Percentiles rank a stretch among this genome's conserved stretches.
phyloP scores from a whole-genome alignment of 2,797 vertebrate species.

The Enteromius treurensis region DNA sequence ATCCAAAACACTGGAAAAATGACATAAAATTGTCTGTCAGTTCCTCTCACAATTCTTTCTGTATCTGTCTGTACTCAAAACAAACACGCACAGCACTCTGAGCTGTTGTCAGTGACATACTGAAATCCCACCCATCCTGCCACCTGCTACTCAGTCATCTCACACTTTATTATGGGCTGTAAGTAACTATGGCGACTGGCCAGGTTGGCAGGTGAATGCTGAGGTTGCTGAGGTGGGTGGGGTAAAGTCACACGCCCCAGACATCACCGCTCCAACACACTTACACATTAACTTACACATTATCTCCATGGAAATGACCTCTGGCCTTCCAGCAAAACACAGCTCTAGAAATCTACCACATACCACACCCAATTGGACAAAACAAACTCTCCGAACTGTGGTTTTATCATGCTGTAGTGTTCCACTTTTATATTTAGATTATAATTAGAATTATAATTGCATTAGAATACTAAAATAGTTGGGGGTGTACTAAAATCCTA shows the following conservation, averaged over 20 bases:
- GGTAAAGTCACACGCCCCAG: constrained; percentile 31
- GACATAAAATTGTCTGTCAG: constrained; percentile 12
- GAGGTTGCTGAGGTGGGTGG: constrained; percentile 14
- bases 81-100: constrained; percentile 4
- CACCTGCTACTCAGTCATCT: constrained; percentile 51
- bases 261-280: constrained; percentile 38
- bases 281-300: constrained; percentile 50
- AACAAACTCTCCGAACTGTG: background rate
- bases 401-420: background rate
- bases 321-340: constrained; percentile 34
- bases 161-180: constrained; percentile 37
- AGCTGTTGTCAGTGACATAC: constrained; percentile 39
- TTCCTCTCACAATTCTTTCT: constrained; percentile 1
- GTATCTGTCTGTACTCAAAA: constrained; percentile 19
- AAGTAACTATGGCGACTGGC: constrained; percentile 50
- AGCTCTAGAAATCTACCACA: constrained; percentile 30
- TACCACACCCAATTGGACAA: constrained; percentile 18
- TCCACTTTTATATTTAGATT: background rate
- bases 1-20: background rate
- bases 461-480: background rate
- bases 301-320: constrained; percentile 49
- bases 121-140: constrained; percentile 28
- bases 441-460: background rate
- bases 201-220: constrained; percentile 48
- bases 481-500: background rate